Conservation (phyloP, 2,888 invertebrate species). For the Gnatocerus cornutus region DNA sequence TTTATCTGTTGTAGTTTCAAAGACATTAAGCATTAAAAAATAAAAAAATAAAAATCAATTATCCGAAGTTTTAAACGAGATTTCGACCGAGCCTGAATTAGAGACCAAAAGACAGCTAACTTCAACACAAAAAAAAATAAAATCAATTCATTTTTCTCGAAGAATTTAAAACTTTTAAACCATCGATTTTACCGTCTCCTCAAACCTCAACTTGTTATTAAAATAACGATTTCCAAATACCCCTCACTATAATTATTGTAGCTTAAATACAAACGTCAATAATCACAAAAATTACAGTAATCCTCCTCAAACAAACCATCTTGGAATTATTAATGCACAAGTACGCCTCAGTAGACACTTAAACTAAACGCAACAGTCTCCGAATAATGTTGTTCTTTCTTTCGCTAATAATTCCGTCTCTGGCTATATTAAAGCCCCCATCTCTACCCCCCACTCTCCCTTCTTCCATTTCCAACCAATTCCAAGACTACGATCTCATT, state of each 20-base stretch:
- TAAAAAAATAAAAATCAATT: too few relatives aligned
- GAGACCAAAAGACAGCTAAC: too few relatives aligned
- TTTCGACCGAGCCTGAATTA: too few relatives aligned
- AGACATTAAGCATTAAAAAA: too few relatives aligned
- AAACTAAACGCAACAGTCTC: too few relatives aligned
- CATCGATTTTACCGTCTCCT: background rate
- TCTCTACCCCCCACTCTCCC: background rate
- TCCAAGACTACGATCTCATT: conserved; percentile 24
- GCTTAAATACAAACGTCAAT: conserved; percentile 1
- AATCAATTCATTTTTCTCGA: too few relatives aligned
- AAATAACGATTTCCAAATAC: conserved; percentile 14
- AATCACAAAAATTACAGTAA: conserved; percentile 5
- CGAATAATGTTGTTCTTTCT: conserved; percentile 16
- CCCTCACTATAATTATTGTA: background rate
- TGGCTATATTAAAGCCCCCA: background rate
- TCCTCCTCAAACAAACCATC: conserved; percentile 15
- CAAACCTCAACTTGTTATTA: background rate
- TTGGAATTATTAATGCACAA: conserved; percentile 12
- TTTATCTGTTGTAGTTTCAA: too few relatives aligned
- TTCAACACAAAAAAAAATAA: too few relatives aligned
- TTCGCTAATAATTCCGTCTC: background rate
- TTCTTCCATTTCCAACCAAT: conserved; percentile 7
- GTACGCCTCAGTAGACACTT: too few relatives aligned
- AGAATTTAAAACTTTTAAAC: too few relatives aligned
- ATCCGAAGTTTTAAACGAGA: too few relatives aligned